phyloP scores from a whole-genome alignment of 2,888 invertebrate species.

The Dione vanillae region DNA sequence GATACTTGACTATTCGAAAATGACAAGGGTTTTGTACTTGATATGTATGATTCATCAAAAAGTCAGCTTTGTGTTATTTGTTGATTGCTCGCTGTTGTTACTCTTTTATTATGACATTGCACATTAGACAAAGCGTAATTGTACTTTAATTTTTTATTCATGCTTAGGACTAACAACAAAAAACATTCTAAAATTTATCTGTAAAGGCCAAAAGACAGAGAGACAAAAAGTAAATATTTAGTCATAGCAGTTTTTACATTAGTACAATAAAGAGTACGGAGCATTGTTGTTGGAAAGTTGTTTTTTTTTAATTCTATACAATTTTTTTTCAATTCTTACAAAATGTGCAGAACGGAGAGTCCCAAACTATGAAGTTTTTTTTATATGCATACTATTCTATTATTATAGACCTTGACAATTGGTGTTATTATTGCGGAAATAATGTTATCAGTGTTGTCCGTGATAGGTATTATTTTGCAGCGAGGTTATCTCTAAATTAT shows the following conservation, averaged over 20 bases:
- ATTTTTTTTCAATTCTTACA: not conserved
- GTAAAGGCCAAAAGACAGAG: not conserved
- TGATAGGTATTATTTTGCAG: not conserved
- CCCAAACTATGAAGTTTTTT: too few relatives aligned
- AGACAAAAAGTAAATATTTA: not conserved
- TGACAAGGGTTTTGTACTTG: not conserved
- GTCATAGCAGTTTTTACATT: too few relatives aligned
- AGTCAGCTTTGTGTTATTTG: not conserved
- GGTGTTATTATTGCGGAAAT: conserved; percentile 13
- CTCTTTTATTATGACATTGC: too few relatives aligned
- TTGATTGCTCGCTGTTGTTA: not conserved
- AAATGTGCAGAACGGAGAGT: too few relatives aligned
- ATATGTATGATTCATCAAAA: conserved; percentile 1
- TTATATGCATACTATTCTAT: not conserved
- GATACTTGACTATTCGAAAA: not conserved
- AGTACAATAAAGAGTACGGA: too few relatives aligned
- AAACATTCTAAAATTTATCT: too few relatives aligned
- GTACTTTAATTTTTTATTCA: not conserved
- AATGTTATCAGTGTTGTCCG: conserved; percentile 8
- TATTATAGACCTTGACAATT: not conserved
- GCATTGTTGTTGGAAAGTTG: too few relatives aligned
- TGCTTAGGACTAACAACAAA: not conserved
- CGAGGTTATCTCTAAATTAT: conserved; percentile 9
- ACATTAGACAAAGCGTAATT: too few relatives aligned
- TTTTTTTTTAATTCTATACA: too few relatives aligned